Conservation (phyloP, 1,140 invertebrate genomes). For the Adoxophyes honmai region DNA sequence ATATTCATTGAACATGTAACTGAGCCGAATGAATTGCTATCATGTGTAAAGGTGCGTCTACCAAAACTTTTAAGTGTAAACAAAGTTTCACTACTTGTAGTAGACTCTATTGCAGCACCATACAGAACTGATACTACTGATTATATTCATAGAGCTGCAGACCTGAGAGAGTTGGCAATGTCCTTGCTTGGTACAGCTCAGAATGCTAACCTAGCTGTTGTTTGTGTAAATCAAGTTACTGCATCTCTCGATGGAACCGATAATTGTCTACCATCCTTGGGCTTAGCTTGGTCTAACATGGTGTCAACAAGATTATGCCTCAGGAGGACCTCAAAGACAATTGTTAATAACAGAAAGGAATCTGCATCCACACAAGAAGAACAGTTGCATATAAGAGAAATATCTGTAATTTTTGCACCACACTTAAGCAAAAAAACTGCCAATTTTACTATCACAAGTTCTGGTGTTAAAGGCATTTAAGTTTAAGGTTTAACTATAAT, state of each 20-base stretch:
- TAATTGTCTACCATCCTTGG: slow-evolving; percentile 50
- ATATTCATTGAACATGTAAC: slow-evolving; percentile 63
- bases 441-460: slow-evolving; percentile 44
- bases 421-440: slow-evolving; percentile 35
- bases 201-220: slow-evolving; percentile 45
- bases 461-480: slow-evolving; percentile 35
- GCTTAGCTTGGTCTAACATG: slow-evolving; percentile 66
- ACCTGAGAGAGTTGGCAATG: slow-evolving; percentile 53
- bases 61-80: slow-evolving; percentile 45
- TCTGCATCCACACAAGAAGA: neutral
- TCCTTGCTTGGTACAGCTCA: slow-evolving; percentile 41
- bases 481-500: neutral
- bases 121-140: slow-evolving; percentile 56
- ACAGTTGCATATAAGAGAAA: slow-evolving; percentile 34
- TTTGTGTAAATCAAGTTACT: slow-evolving; percentile 66
- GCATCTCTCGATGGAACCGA: slow-evolving; percentile 39
- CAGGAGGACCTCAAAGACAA: slow-evolving; percentile 27
- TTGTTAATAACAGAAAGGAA: neutral
- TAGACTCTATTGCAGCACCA: slow-evolving; percentile 63
- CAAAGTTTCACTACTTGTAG: slow-evolving; percentile 39
- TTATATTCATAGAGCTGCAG: slow-evolving; percentile 61
- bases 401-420: slow-evolving; percentile 43
- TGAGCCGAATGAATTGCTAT: slow-evolving; percentile 47
- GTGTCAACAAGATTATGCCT: slow-evolving; percentile 47
- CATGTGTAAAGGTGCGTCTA: slow-evolving; percentile 51